Base-by-base conservation (phyloP, 2,797 vertebrate genomes). In the Phyllotis vaccarum region DNA sequence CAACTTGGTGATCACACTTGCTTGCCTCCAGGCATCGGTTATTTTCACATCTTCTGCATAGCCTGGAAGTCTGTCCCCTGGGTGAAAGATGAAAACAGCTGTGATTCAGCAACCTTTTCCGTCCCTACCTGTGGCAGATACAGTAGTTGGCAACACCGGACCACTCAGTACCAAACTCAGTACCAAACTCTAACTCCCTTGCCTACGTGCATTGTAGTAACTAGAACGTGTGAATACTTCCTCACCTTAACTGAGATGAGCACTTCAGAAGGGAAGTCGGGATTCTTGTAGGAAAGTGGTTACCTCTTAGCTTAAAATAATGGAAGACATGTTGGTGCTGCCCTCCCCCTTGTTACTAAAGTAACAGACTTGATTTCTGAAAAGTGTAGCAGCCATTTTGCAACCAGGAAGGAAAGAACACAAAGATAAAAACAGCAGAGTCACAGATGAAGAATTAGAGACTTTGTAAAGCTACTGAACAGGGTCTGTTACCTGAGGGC, bases 71-170 rank as follows among this genome's bases (percentile, higher is more conserved):
- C 86, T 92, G 52, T 76, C n/a, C 31, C 85, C 58, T 52, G 52
- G 68, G 19, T 52, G 21, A 34, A 60, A 21, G 17, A 85, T 12
- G 24, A 24, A 5, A 90, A 68, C n/a, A 78, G 46, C 5, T 62
- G 31, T 81, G 93, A 95, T 5, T 62, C 72, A 72, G 85, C 70
- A 86, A 31, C 6, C 70, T 92, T 76, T 64, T 86, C 52, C 56
- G 78, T 80, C 66, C 68, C 58, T 76, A 31, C 68, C 93, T 86
- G 70, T n/a, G 74, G n/a, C 17, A 72, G 72, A 91, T 34, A 66
- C 12, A 8, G 5, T 24, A 46, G 1, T 64, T 76, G 19, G 37
- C 40, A 56, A 72, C 81, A 78, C 2, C 1, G 10, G 64, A 56
- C n/a, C 46, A 49, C 5, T 49, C 46, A 49, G 46, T 49, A 49